Percentiles rank a stretch among this genome's conserved stretches.
Evolutionary conservation across 2,113 vertebrate genomes (phyloP).

Genomic region (Rhabdomys dilectus): DNA sequence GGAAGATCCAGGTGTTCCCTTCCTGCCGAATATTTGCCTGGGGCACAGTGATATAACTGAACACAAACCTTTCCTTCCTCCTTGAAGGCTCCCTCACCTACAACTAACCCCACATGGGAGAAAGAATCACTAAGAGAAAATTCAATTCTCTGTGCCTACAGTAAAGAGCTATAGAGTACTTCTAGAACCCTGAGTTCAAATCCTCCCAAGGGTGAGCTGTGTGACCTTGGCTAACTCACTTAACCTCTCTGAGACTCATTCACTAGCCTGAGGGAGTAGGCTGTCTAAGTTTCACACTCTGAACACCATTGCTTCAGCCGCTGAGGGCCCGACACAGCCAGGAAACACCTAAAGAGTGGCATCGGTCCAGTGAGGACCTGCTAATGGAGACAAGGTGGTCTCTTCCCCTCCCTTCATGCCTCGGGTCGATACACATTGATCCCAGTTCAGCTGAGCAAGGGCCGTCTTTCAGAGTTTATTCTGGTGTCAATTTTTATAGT

Average conservation of each 20-base stretch:
- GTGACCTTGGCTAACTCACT: neutral
- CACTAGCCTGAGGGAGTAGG: neutral
- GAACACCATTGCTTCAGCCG: neutral
- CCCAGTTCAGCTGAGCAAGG: conserved; percentile 84
- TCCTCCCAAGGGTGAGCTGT: neutral
- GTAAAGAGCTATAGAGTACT: neutral
- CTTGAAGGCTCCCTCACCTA: neutral
- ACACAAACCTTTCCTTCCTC: neutral
- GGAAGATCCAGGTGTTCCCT: neutral
- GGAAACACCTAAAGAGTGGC: conserved; percentile 55
- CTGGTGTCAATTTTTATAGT: conserved; percentile 93
- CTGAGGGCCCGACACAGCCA: neutral
- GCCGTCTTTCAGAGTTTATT: conserved; percentile 91
- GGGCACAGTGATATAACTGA: neutral
- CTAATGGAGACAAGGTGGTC: conserved; percentile 85
- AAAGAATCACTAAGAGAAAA: neutral
- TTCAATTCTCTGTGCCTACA: neutral
- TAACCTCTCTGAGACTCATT: neutral
- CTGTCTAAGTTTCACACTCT: neutral
- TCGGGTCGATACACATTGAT: conserved; percentile 89
- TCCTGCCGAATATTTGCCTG: neutral
- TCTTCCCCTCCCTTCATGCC: conserved; percentile 67
- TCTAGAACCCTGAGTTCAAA: neutral
- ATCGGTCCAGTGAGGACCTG: conserved; percentile 78
- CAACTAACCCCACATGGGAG: neutral